A percentile compares a stretch with the other conserved stretches of the same genome.
phyloP scores from a whole-genome alignment of 2,113 vertebrate species.

The Columba janthina region DNA sequence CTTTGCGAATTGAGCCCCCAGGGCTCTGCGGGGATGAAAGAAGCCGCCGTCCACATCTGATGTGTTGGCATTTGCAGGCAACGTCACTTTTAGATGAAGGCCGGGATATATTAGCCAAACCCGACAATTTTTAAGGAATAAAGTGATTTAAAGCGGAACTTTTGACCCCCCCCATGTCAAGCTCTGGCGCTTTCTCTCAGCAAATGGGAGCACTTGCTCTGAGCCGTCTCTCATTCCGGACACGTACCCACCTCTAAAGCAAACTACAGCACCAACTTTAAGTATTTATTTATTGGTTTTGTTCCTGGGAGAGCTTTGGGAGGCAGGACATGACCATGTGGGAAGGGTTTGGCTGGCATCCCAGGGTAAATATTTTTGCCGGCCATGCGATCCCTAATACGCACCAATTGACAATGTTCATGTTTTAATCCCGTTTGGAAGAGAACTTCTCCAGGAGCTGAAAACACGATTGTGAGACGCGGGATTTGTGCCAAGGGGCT shows the following conservation, averaged over 20 bases:
- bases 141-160: background rate
- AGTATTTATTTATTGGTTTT: background rate
- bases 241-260: background rate
- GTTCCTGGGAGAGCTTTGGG: background rate
- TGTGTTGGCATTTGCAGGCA: background rate
- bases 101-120: background rate
- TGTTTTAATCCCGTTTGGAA: background rate
- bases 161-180: background rate
- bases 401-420: fast-evolving
- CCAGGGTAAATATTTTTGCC: background rate
- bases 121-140: background rate
- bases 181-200: background rate
- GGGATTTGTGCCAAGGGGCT: background rate
- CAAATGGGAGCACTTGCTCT: background rate
- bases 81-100: background rate
- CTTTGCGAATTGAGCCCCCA: conserved; percentile 1
- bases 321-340: background rate
- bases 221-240: background rate
- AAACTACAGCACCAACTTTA: background rate
- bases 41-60: background rate
- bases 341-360: background rate
- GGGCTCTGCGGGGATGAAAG: background rate
- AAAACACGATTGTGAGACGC: fast-evolving
- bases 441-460: background rate
- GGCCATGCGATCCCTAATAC: fast-evolving